Conservation (phyloP, 2,113 vertebrate genomes). For the Pseudorectes ferrugineus region DNA sequence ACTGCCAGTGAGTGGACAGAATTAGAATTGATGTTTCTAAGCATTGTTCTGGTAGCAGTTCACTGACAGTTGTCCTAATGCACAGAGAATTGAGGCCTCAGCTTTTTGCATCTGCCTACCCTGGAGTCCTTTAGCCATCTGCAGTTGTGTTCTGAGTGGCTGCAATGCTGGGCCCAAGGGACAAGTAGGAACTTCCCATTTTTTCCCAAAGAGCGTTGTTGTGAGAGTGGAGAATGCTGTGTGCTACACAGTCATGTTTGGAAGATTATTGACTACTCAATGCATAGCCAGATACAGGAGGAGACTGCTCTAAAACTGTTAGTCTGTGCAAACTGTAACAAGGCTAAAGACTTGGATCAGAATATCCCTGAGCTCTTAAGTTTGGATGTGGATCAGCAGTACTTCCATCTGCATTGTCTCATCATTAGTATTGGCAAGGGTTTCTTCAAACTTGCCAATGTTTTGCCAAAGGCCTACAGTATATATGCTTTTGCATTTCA, state of each 20-base stretch:
- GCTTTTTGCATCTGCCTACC: background rate
- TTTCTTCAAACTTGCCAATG: background rate
- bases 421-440: background rate
- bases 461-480: background rate
- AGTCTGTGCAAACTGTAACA: background rate
- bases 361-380: background rate
- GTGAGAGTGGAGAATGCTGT: background rate
- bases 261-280: background rate
- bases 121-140: background rate
- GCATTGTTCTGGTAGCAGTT: background rate
- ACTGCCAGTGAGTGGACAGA: background rate
- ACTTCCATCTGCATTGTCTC: background rate
- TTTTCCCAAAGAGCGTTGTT: background rate
- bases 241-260: background rate
- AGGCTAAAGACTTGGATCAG: background rate
- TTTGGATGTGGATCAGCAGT: background rate
- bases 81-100: background rate
- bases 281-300: background rate
- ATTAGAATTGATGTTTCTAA: background rate
- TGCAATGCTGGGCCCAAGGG: background rate
- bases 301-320: background rate
- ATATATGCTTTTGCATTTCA: background rate
- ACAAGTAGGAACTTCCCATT: background rate
- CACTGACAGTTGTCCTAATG: background rate
- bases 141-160: fast-evolving